Base-by-base conservation (phyloP, 2,113 vertebrate genomes). In the Ammodytes dubius region DNA sequence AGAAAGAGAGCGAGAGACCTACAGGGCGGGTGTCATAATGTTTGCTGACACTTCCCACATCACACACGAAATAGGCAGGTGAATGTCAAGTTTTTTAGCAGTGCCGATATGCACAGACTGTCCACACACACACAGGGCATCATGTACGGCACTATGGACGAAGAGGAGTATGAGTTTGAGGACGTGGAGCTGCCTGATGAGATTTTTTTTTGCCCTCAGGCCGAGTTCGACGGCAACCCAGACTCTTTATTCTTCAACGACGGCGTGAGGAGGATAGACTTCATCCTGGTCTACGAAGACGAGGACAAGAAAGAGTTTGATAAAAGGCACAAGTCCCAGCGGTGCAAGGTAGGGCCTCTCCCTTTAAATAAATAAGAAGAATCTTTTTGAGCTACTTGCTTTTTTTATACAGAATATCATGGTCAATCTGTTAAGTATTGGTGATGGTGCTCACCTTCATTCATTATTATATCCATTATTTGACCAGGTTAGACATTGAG, bases 201-300 rank as follows among this genome's bases (percentile, higher is more conserved):
- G 52, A 54, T 59, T 12, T 52, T 52, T 59, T 81, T 15, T 91
- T 84, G 15, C 13, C 91, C 90, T 50, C 94, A 99, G 98, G 92
- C 87, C 37, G 96, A 96, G 87, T 99, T 97, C 88, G 95, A 98
- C 60, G 76, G 88, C 66, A 95, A 97, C n/a, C 82, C 94, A 0
- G 96, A 98, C 79, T 97, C 96, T 4, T 83, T 98, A 9, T 98
- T 95, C 93, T 99, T 99, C 89, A 97, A 95, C 0, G 97, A 99
- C 6, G 97, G 96, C 12, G 93, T 95, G 43, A 87, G 97, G 90
- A 94, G 96, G 86, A 96, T 99, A 14, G 98, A 99, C 91, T 99
- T 97, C 86, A 88, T 99, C 84, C 93, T 99, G 40, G 97, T 96
- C 1, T 98, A 99, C 69, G 97, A 98, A 88, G 97, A 99, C 87